Percentiles rank a stretch among this genome's conserved stretches.
Evolutionary conservation across 2,797 vertebrate genomes (phyloP).

Genomic region (Gobionotothen gibberifrons): DNA sequence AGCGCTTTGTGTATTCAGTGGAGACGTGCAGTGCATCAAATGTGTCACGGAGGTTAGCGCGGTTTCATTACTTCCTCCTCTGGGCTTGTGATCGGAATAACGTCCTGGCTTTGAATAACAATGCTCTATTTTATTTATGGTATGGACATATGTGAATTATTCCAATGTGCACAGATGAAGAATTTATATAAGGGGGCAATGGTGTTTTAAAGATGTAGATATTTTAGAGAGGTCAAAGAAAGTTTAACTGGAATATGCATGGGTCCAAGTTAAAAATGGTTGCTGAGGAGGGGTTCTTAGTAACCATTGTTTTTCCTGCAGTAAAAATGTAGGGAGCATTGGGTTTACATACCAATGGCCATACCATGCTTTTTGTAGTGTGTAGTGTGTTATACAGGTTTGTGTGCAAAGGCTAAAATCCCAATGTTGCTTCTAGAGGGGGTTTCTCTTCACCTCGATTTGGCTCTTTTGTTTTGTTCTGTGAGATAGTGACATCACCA

Average conservation of each 20-base stretch:
- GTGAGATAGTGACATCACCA: no score
- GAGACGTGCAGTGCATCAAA: not conserved
- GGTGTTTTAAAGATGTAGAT: not conserved
- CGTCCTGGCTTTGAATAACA: not conserved
- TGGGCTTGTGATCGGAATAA: not conserved
- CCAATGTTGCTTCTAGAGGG: no score
- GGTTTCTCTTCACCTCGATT: no score
- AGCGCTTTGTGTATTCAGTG: not conserved
- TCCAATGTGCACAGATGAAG: not conserved
- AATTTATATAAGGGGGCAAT: not conserved
- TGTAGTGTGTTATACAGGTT: no score
- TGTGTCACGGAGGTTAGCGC: not conserved
- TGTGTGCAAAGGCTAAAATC: no score
- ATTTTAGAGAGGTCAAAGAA: not conserved
- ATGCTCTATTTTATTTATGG: not conserved
- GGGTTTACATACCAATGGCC: no score
- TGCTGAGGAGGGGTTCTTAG: no score
- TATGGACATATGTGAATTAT: not conserved
- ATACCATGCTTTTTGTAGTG: no score
- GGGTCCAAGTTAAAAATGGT: no score
- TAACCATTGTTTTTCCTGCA: no score
- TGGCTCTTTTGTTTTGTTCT: no score
- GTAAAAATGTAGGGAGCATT: no score
- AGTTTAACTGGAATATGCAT: not conserved
- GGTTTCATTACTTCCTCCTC: conserved; percentile 3